Evolutionary conservation across 1,140 invertebrate genomes (phyloP), one percentile per base, ranked within the genome.

Genomic region (Aphelinus certus): DNA sequence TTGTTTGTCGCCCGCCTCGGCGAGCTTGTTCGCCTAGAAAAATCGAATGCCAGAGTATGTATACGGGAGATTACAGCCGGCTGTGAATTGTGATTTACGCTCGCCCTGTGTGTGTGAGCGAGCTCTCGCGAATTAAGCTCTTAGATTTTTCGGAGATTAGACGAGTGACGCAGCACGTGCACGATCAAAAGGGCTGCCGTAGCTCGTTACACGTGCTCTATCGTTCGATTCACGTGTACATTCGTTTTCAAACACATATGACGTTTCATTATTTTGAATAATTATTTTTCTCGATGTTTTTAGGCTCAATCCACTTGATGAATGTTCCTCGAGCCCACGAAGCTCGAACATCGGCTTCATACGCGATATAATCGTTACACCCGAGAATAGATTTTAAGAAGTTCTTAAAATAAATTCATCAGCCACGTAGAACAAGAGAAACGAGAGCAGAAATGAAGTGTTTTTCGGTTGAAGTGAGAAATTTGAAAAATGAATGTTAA

Each of bases 1-100:
- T 85, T 80, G 77, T 81, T 83, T 82, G 82, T 82, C 84, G 82
- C 79, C 79, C 79, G 79, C 67, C 66, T 76, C 74, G 71, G 76
- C 45, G 51, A 57, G 74, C 61, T 75, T 75, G 65, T 76, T 80
- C 73, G 79, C 70, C 79, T 79, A 79, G 81, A 82, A 81, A 82
- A 84, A 83, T 84, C 79, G 81, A 82, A 77, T n/a, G n/a, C 26
- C 26, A 26, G 26, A 26, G 26, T 26, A 26, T 26, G 26, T 26
- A 26, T 26, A 26, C 26, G 26, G 26, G 26, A 42, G 10, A 49
- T 75, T 45, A 55, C 57, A 2, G 42, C 26, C 42, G 48, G 7
- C 56, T 1, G 51, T 49, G 53, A 51, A 60, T 71, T 3, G 10
- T 60, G 7, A 46, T 61, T 53, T 42, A 10, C 51, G 49, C n/a